These are phyloP conservation scores for Baccha elongata DNA, from an alignment of 2,888 invertebrate species.

Conservation along the genomic window DNA sequence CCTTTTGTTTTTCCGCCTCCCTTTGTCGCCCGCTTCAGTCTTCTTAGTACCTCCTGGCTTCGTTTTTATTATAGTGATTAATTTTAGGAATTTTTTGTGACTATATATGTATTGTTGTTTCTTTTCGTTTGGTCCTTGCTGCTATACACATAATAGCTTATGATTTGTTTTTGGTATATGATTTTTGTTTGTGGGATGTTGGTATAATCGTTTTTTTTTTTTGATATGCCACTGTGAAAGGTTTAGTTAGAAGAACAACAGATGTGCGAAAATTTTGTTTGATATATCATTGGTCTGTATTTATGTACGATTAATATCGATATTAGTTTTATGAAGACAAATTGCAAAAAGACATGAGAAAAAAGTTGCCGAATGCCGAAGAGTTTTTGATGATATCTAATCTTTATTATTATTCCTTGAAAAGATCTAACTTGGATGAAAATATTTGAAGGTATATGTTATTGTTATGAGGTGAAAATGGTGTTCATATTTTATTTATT, in stretches of 20 bases:
- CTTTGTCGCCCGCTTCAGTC: neutral
- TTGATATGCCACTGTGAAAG: no score
- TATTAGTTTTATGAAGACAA: slow-evolving; percentile 68
- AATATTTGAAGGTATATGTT: slow-evolving; percentile 23
- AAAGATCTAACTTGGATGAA: slow-evolving; percentile 24
- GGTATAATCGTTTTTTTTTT: no score
- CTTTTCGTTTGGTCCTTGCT: slow-evolving; percentile 30
- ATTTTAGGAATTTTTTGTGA: slow-evolving; percentile 54
- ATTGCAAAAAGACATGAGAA: slow-evolving; percentile 46
- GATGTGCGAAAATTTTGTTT: slow-evolving; percentile 44
- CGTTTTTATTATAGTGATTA: slow-evolving; percentile 60
- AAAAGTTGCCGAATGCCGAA: slow-evolving; percentile 22
- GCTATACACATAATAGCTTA: slow-evolving; percentile 4
- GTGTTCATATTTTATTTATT: neutral
- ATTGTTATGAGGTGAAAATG: slow-evolving; percentile 14
- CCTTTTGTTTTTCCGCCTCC: neutral
- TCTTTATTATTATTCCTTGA: slow-evolving; percentile 32
- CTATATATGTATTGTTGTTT: slow-evolving; percentile 1
- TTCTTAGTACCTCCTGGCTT: no score
- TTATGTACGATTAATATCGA: slow-evolving; percentile 59
- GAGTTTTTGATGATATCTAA: slow-evolving; percentile 34
- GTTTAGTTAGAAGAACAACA: slow-evolving; percentile 21
- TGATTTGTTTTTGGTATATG: slow-evolving; percentile 38
- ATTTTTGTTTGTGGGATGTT: slow-evolving; percentile 17
- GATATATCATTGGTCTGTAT: slow-evolving; percentile 57